Evolutionary conservation across 1,140 invertebrate genomes (phyloP), one percentile per base, ranked within the genome.

Genomic region (Temnothorax nylanderi): DNA sequence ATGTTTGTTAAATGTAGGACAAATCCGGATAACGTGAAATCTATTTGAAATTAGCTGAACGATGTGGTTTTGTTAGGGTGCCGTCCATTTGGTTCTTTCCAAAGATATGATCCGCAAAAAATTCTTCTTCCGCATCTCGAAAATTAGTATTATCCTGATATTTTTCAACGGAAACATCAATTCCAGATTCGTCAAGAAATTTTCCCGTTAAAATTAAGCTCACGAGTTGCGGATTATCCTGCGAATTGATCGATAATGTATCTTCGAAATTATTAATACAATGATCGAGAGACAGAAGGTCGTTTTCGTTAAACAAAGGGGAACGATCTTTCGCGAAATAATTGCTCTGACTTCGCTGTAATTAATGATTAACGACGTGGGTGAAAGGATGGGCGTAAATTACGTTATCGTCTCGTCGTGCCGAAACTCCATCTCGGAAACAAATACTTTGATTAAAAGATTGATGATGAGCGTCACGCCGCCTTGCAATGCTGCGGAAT

Each of bases 401-500:
- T 47, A 58, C 62, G 16, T 56, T 54, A 76, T 69, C 49, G 54
- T 18, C 8, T 51, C n/a, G 37, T 58, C 60, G 18, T 37, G 26
- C 49, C 21, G 60, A 54, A 85, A 65, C 47, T 54, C 34, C 41
- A 69, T 69, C n/a, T 65, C 37, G 37, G 16, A n/a, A 76, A 82
- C 56, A 77, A 37, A 75, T 69, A 80, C 62, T 86, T 82, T 67
- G 41, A 77, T 65, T 60, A 62, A 86, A 82, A 89, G 60, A 89
- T 74, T 51, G 56, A 74, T 51, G 76, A 69, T 51, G 21, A 74
- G 72, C 60, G 51, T 78, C 85, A 78, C 77, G 78, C 85, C 81
- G 71, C 76, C 37, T 85, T 69, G 78, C 58, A 87, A 82, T 74
- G 85, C 65, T 74, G 67, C 89, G 65, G 74, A 89, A 89, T 90